These are phyloP conservation scores for Bombyx mandarina DNA, from an alignment of 1,140 invertebrate species.

Conservation along the genomic window DNA sequence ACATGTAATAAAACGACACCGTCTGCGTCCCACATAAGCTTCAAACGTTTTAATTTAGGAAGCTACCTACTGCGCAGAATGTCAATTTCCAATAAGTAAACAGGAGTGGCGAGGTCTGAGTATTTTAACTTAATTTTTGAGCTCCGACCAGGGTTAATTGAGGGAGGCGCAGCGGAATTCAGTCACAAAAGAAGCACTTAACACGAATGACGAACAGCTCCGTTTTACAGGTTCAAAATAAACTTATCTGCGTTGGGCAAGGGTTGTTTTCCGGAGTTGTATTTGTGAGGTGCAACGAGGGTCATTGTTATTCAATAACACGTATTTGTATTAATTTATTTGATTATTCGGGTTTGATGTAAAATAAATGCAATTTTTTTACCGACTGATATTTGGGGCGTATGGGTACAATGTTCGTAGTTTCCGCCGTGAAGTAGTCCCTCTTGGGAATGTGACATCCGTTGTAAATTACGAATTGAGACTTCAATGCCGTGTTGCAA, in stretches of 20 bases:
- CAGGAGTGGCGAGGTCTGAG: conserved; percentile 46
- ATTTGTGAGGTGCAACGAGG: no score
- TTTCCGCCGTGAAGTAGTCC: no score
- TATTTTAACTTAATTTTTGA: conserved; percentile 67
- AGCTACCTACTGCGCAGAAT: conserved; percentile 49
- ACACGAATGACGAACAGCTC: conserved; percentile 43
- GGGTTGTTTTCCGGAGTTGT: conserved; percentile 26
- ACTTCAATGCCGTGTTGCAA: no score
- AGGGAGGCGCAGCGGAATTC: conserved; percentile 52
- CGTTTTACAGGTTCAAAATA: conserved; percentile 63
- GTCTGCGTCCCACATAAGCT: background rate
- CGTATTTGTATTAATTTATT: no score
- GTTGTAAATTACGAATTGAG: no score
- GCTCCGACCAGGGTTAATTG: conserved; percentile 55
- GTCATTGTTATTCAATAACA: no score
- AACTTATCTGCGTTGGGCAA: conserved; percentile 64
- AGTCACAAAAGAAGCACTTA: conserved; percentile 68
- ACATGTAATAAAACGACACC: background rate
- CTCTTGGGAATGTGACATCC: no score
- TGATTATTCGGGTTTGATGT: no score
- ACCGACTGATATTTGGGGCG: no score
- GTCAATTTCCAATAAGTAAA: conserved; percentile 60
- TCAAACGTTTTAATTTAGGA: conserved; percentile 47
- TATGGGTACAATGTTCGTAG: no score
- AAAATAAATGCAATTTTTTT: no score